These are phyloP conservation scores for Trichonephila clavipes DNA, from an alignment of 1,140 invertebrate genomes.

Conservation along the genomic window DNA sequence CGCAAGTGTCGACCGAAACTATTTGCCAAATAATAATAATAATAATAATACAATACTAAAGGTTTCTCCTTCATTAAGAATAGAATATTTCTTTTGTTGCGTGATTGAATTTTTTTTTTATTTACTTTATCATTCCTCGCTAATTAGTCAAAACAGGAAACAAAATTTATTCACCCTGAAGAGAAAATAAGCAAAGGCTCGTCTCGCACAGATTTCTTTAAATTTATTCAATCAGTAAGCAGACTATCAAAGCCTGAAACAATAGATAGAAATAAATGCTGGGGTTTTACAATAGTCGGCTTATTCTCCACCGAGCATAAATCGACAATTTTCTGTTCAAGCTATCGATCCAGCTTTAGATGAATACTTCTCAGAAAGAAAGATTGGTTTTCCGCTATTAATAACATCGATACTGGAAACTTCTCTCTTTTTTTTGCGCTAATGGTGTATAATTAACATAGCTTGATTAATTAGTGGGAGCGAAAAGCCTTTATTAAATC, in stretches of 20 bases:
- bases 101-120: background rate
- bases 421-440: background rate
- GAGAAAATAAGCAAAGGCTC: slow-evolving; percentile 19
- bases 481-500: slow-evolving; percentile 38
- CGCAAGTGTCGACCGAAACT: background rate
- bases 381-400: slow-evolving; percentile 62
- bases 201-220: slow-evolving; percentile 42
- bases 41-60: slow-evolving; percentile 47
- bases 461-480: slow-evolving; percentile 45
- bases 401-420: slow-evolving; percentile 7
- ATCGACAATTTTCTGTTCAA: slow-evolving; percentile 35
- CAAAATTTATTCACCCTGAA: slow-evolving; percentile 18
- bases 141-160: slow-evolving; percentile 55
- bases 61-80: slow-evolving; percentile 25
- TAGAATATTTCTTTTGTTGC: slow-evolving; percentile 49
- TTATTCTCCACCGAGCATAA: slow-evolving; percentile 16
- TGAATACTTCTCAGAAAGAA: slow-evolving; percentile 40
- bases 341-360: slow-evolving; percentile 2
- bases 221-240: slow-evolving; percentile 40
- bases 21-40: slow-evolving; percentile 55
- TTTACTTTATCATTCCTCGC: background rate
- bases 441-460: slow-evolving; percentile 61
- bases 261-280: slow-evolving; percentile 30
- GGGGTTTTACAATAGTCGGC: background rate
- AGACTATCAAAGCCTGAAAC: slow-evolving; percentile 1